Conservation (phyloP, 2,888 invertebrate genomes). For the Poecilobothrus nobilitatus region DNA sequence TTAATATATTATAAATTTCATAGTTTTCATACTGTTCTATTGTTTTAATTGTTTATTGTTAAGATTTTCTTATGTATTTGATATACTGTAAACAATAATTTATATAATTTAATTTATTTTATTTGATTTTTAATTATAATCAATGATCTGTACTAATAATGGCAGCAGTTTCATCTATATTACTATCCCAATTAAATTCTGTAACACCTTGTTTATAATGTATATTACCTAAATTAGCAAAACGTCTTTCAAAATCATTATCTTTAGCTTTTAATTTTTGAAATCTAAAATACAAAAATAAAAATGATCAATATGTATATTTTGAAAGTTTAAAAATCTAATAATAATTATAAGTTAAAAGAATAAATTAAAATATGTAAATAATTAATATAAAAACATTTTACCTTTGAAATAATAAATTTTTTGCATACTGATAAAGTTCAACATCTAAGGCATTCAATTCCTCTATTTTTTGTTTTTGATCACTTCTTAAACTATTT, state of each 20-base stretch:
- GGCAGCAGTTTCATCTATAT: constrained; percentile 57
- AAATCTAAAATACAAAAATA: constrained; percentile 51
- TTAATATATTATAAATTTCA: too few species aligned
- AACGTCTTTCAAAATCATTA: constrained; percentile 71
- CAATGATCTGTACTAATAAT: constrained; percentile 38
- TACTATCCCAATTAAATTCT: constrained; percentile 84
- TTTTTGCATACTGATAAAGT: constrained; percentile 87
- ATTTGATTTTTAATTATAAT: not conserved
- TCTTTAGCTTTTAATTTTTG: constrained; percentile 71
- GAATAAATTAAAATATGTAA: too few species aligned
- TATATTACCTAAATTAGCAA: constrained; percentile 75
- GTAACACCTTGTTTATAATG: constrained; percentile 65
- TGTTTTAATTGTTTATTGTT: too few species aligned
- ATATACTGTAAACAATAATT: too few species aligned
- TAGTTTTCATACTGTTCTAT: too few species aligned
- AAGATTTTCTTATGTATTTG: too few species aligned
- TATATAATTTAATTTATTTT: too few species aligned
- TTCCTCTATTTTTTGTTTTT: constrained; percentile 64
- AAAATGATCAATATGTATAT: not conserved
- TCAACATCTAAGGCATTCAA: constrained; percentile 86
- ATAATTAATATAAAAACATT: too few species aligned
- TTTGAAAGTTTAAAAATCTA: too few species aligned
- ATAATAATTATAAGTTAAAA: too few species aligned
- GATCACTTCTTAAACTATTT: constrained; percentile 63
- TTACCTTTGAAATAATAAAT: constrained; percentile 70